Base-by-base conservation (phyloP, 2,888 invertebrate genomes). In the Strigamia maritima region DNA sequence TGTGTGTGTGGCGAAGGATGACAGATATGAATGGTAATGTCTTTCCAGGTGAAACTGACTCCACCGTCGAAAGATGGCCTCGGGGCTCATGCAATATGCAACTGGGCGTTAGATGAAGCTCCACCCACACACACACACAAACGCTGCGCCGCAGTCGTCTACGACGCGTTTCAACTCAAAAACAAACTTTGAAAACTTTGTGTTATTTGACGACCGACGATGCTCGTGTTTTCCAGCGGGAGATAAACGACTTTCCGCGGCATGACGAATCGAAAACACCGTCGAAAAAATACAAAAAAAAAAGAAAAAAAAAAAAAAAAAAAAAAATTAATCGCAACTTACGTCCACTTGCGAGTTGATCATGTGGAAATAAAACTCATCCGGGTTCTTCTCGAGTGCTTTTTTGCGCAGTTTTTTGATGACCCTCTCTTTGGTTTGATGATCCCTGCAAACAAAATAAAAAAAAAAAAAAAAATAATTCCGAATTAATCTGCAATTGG, bases 321-420 rank as follows among this genome's bases (percentile, higher is more conserved):
- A 35, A 35, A 0, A 35, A 35, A 8, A 0, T 1, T 8, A 35
- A 8, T 77, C 35, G 14, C 12, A 35, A 75, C 79, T 79, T 81
- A 87, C 88, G 81, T 89, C 86, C 0, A 93, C 87, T 86, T 91
- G 91, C 0, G 96, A 93, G 85, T 94, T 95, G 80, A 96, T 91
- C 98, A 98, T 98, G 85, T 97, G 97, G 87, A 94, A 95, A 86
- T 98, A 94, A 87, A 98, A 99, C 86, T 99, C 99, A 91, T 99
- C 98, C 0, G 97, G 97, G 88, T 99, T 99, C 85, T 92, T 94
- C 85, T 97, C 93, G 26, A 95, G 87, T 0, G 96, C 97, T 80
- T 94, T 90, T 85, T 92, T 92, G 80, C 92, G 91, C 79, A 99
- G 86, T 35, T 93, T 86, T 85, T 94, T 94, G 1, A 99, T 85